phyloP scores from a whole-genome alignment of 2,113 vertebrate species.

The Riparia riparia region DNA sequence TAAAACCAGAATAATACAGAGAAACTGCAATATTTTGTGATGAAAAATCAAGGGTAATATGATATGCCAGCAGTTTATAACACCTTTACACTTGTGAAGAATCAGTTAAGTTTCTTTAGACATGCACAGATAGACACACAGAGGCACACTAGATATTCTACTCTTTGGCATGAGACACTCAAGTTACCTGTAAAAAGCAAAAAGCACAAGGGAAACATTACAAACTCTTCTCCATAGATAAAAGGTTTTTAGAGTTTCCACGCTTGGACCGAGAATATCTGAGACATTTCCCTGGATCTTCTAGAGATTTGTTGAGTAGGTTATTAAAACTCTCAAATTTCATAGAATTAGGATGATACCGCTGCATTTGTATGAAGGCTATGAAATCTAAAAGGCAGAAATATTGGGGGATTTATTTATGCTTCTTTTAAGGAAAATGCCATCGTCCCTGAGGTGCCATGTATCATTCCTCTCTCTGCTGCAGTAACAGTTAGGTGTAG shows the following conservation, averaged over 20 bases:
- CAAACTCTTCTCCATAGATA: not conserved
- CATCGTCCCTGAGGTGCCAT: not conserved
- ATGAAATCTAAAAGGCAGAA: not conserved
- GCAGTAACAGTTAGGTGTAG: no score
- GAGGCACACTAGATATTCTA: not conserved
- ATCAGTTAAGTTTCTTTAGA: not conserved
- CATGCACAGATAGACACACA: not conserved
- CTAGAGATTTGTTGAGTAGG: not conserved
- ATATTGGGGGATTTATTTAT: accelerated
- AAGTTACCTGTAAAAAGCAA: not conserved
- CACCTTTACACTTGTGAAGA: not conserved
- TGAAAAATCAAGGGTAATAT: not conserved
- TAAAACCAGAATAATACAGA: not conserved
- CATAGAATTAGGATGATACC: not conserved
- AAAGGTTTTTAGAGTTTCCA: not conserved
- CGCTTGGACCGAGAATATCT: not conserved
- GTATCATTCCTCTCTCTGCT: not conserved
- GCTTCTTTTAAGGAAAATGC: not conserved
- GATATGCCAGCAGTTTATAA: not conserved
- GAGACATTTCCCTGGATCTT: not conserved
- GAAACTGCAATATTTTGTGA: not conserved
- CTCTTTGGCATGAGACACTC: not conserved
- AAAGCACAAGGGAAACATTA: not conserved
- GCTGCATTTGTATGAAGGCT: not conserved
- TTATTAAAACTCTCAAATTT: not conserved